A percentile compares a stretch with the other conserved stretches of the same genome.
These are phyloP conservation scores for Characodon lateralis DNA, from an alignment of 2,797 vertebrate species.

Conservation along the genomic window DNA sequence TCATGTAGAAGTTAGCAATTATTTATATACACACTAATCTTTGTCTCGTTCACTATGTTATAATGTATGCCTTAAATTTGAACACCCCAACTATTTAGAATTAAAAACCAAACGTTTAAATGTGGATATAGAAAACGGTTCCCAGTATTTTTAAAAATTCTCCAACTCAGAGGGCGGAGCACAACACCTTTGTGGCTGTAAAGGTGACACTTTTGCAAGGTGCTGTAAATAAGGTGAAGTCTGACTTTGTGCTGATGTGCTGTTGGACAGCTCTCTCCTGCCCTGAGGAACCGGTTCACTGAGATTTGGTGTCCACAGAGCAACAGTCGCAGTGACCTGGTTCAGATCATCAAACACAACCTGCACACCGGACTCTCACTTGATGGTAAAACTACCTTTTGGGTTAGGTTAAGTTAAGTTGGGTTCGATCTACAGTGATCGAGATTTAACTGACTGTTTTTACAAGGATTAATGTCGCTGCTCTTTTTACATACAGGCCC, in stretches of 20 bases:
- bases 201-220: neutral
- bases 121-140: neutral
- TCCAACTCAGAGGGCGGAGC: neutral
- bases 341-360: slow-evolving; percentile 91
- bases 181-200: neutral
- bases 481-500: too few species aligned
- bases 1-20: too few species aligned
- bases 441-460: neutral
- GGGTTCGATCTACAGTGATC: neutral
- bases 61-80: neutral
- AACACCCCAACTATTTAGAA: neutral
- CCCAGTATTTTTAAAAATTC: neutral
- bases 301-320: slow-evolving; percentile 98
- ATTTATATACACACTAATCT: neutral
- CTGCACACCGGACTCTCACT: slow-evolving; percentile 85
- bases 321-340: slow-evolving; percentile 86
- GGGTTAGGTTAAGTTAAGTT: too few species aligned
- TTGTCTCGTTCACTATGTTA: neutral
- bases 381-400: slow-evolving; percentile 46
- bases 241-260: slow-evolving; percentile 19
- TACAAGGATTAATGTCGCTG: neutral
- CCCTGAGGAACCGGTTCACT: slow-evolving; percentile 95
- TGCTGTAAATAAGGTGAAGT: neutral
- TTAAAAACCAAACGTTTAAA: neutral
- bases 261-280: slow-evolving; percentile 90